Evolutionary conservation across 2,113 vertebrate genomes (phyloP).

Genomic region (Puntigrus tetrazona): DNA sequence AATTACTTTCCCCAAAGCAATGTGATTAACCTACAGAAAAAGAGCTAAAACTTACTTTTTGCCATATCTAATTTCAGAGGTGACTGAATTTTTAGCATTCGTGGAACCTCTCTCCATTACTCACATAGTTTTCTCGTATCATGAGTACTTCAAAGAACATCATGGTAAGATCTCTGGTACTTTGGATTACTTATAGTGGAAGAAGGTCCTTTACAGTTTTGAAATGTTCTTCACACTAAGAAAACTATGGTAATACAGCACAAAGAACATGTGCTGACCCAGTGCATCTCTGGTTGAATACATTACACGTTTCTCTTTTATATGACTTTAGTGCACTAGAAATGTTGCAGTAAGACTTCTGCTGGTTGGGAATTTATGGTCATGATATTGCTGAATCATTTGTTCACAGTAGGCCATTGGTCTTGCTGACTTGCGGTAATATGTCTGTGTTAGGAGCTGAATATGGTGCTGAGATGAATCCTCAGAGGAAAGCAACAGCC

Average conservation of each 20-base stretch:
- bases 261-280: not conserved
- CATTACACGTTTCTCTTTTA: constrained; percentile 6
- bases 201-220: too few species aligned
- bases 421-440: constrained; percentile 48
- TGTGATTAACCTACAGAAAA: not conserved
- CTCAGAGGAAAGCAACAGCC: constrained; percentile 10
- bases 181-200: too few species aligned
- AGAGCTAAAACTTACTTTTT: not conserved
- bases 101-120: too few species aligned
- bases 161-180: too few species aligned
- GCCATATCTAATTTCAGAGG: not conserved
- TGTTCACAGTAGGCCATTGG: constrained; percentile 19
- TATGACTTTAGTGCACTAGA: constrained; percentile 9
- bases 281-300: not conserved
- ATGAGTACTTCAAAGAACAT: too few species aligned
- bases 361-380: constrained; percentile 27
- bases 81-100: too few species aligned
- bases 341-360: constrained; percentile 25
- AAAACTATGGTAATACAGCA: not conserved
- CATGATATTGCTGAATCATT: constrained; percentile 48
- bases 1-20: not conserved
- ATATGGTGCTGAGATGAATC: constrained; percentile 24
- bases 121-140: too few species aligned
- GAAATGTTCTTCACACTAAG: too few species aligned
- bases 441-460: constrained; percentile 41